A percentile compares a stretch with the other conserved stretches of the same genome.
Evolutionary conservation across 2,888 invertebrate genomes (phyloP).

Genomic region (Limnephilus marmoratus): DNA sequence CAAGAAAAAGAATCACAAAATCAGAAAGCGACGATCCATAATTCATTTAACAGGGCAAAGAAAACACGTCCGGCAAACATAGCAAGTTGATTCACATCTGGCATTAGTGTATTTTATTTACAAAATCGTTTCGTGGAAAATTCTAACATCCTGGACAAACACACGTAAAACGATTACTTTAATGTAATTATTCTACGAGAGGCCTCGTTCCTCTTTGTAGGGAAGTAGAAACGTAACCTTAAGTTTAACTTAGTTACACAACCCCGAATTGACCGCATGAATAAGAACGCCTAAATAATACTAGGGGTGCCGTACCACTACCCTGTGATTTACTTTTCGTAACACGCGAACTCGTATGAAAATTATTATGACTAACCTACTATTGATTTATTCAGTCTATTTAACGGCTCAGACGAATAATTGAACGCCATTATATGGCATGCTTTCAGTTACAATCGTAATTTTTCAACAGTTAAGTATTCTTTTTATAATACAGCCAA

Average conservation of each 20-base stretch:
- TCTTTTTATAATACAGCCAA: neutral
- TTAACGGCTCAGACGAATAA: constrained; percentile 20
- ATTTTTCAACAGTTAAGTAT: neutral
- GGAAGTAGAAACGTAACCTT: constrained; percentile 3
- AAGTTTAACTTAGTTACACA: neutral
- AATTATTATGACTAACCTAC: constrained; percentile 32
- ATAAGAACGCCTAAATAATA: constrained; percentile 18
- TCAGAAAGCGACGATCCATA: constrained; percentile 63
- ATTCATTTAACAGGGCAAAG: constrained; percentile 61
- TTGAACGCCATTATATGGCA: neutral
- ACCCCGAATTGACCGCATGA: constrained; percentile 23
- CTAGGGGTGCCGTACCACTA: neutral
- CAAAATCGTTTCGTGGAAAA: constrained; percentile 52
- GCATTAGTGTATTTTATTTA: constrained; percentile 64
- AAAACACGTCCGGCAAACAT: constrained; percentile 60
- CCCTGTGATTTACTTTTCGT: constrained; percentile 7
- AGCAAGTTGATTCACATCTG: constrained; percentile 58
- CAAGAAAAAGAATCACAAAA: constrained; percentile 55
- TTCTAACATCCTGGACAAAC: constrained; percentile 48
- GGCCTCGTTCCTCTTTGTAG: neutral
- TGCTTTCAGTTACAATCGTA: neutral
- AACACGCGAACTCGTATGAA: constrained; percentile 28
- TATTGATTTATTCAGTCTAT: constrained; percentile 38
- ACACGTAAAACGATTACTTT: constrained; percentile 61
- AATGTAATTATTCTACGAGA: constrained; percentile 57